Conservation (phyloP, 2,113 vertebrate genomes). For the Malurus cyaneus region DNA sequence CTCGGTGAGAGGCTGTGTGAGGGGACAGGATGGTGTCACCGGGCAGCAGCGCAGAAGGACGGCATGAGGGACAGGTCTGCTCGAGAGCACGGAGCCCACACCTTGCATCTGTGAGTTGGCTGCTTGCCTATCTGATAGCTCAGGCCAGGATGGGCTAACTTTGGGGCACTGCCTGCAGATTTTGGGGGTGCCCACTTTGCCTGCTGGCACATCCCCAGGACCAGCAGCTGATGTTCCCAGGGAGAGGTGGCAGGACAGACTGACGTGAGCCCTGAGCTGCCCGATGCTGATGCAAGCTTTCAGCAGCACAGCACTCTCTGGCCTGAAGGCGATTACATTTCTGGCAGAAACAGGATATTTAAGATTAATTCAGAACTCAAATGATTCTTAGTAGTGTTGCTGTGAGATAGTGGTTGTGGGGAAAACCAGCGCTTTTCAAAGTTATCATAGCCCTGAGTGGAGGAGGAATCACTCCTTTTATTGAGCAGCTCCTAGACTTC, state of each 20-base stretch:
- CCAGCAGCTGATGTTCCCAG: rapidly evolving
- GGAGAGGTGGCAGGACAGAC: not conserved
- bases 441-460: not conserved
- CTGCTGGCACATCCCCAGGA: not conserved
- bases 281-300: not conserved
- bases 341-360: not conserved
- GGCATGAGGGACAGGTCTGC: rapidly evolving
- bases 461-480: not conserved
- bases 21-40: not conserved
- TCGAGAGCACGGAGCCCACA: rapidly evolving
- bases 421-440: not conserved
- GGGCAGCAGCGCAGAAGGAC: not conserved
- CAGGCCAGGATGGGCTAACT: not conserved
- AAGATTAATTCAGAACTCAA: not conserved
- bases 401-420: not conserved
- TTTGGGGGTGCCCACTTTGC: not conserved
- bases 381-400: not conserved
- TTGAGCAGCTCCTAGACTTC: not conserved
- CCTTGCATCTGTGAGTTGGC: not conserved
- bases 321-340: not conserved
- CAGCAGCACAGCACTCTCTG: not conserved
- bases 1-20: rapidly evolving
- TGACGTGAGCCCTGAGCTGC: rapidly evolving
- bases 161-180: not conserved
- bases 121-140: not conserved